A percentile compares a stretch with the other conserved stretches of the same genome.
Evolutionary conservation across 2,888 invertebrate species (phyloP).

Genomic region (Leptura quadrifasciata): DNA sequence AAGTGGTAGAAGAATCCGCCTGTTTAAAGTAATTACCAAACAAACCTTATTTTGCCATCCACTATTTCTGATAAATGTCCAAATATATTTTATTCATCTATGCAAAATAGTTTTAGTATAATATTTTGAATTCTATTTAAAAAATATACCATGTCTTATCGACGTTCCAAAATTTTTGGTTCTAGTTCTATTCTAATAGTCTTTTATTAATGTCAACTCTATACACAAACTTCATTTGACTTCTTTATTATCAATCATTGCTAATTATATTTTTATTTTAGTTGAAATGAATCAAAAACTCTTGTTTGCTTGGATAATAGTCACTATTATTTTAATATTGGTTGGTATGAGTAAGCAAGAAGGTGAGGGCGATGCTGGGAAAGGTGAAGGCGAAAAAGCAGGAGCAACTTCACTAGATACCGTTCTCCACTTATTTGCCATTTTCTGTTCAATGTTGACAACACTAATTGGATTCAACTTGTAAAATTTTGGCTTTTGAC

Average conservation of each 20-base stretch:
- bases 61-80: no score
- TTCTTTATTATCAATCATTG: neutral
- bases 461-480: neutral
- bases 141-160: no score
- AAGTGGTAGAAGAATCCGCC: no score
- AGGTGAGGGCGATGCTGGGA: neutral
- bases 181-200: no score
- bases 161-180: no score
- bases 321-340: conserved; percentile 18
- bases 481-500: neutral
- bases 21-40: no score
- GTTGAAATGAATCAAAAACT: conserved; percentile 5
- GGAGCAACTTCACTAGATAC: neutral
- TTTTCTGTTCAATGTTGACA: neutral
- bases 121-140: no score
- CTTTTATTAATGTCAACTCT: no score
- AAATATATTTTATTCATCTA: no score
- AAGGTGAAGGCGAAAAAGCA: neutral
- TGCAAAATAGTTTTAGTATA: no score
- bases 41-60: no score
- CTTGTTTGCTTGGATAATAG: neutral
- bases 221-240: no score
- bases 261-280: conserved; percentile 3
- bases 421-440: neutral
- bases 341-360: neutral